A percentile compares a stretch with the other conserved stretches of the same genome.
Evolutionary conservation across 2,113 vertebrate genomes (phyloP).

Genomic region (Calonectris borealis): DNA sequence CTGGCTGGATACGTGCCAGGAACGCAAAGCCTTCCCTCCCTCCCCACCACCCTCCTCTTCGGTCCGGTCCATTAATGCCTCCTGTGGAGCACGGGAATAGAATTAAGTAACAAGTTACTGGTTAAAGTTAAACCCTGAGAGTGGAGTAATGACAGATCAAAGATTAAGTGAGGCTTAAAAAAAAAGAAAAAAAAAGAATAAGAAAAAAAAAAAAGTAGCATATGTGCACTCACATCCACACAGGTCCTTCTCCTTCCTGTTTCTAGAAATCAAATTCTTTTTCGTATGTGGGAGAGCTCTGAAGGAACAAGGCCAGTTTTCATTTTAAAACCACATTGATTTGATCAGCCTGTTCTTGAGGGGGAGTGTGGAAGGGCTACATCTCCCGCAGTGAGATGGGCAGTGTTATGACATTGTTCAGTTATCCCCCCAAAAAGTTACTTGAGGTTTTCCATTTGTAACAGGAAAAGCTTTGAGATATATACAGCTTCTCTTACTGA

Average conservation of each 20-base stretch:
- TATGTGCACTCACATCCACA: not conserved
- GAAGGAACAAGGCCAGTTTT: not conserved
- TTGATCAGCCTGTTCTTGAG: not conserved
- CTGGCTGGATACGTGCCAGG: slow-evolving; percentile 8
- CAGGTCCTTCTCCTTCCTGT: not conserved
- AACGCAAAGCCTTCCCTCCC: not conserved
- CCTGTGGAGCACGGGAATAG: slow-evolving; percentile 30
- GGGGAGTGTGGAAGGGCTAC: not conserved
- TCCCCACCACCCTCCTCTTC: not conserved
- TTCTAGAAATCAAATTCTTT: slow-evolving; percentile 1
- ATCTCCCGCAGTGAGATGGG: fast-evolving
- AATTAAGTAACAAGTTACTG: slow-evolving; percentile 58
- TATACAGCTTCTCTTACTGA: not conserved
- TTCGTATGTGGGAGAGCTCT: not conserved
- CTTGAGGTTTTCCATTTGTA: not conserved
- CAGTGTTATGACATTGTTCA: not conserved
- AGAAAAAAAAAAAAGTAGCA: not conserved
- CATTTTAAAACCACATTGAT: not conserved
- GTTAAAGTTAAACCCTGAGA: slow-evolving; percentile 68
- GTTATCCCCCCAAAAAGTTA: not conserved
- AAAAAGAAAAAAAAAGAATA: not conserved
- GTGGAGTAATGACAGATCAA: slow-evolving; percentile 46
- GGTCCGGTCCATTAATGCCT: not conserved
- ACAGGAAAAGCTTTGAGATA: not conserved
- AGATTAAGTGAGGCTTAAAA: slow-evolving; percentile 20